Evolutionary conservation across 2,797 vertebrate genomes (phyloP).

Genomic region (Periparus ater): DNA sequence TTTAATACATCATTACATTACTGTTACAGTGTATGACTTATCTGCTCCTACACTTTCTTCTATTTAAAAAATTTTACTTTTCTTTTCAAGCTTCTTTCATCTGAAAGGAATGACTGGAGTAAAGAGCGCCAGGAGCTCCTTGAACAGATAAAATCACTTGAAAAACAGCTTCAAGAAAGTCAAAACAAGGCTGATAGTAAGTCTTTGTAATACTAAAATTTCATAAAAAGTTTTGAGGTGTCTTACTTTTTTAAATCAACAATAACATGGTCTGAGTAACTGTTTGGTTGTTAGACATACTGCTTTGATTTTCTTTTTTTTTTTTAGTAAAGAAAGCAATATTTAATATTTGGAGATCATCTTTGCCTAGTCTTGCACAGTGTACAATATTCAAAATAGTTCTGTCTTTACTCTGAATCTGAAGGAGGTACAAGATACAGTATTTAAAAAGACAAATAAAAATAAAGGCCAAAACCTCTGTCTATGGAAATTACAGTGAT

Average conservation of each 20-base stretch:
- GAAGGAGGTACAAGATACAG: neutral
- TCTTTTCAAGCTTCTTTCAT: conserved; percentile 79
- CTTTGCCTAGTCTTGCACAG: neutral
- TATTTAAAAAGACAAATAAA: neutral
- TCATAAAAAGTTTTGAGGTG: neutral
- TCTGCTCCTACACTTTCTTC: neutral
- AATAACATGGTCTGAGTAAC: neutral
- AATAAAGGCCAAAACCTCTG: neutral
- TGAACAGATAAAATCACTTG: conserved; percentile 76
- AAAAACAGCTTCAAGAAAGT: conserved; percentile 79
- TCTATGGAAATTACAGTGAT: neutral
- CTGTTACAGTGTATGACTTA: neutral
- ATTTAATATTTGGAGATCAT: neutral
- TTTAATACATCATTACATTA: neutral
- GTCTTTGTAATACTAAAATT: conserved; percentile 1
- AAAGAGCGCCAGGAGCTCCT: conserved; percentile 78
- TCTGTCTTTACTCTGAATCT: neutral
- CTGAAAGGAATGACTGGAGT: conserved; percentile 80
- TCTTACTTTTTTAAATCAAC: neutral
- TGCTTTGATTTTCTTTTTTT: neutral
- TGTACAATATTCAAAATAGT: neutral
- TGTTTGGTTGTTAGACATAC: neutral
- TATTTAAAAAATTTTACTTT: neutral
- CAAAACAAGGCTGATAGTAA: conserved; percentile 76
- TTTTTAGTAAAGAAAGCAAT: neutral